These are phyloP conservation scores for Tetramorium simillimum DNA, from an alignment of 1,140 invertebrate genomes.

Conservation along the genomic window DNA sequence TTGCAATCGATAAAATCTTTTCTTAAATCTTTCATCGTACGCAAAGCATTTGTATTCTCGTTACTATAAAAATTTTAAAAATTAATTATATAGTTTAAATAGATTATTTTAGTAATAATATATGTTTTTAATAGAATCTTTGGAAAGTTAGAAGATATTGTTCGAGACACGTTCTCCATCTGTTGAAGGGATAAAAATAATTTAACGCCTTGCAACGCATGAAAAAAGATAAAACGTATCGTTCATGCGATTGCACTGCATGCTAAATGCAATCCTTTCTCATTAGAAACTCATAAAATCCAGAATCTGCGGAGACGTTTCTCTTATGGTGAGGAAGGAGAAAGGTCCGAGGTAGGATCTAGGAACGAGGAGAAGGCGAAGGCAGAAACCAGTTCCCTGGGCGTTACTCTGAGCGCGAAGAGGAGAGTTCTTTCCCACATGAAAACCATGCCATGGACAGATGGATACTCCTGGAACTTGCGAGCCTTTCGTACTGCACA, in stretches of 20 bases:
- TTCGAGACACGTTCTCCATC: background rate
- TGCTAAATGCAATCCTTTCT: conserved; percentile 73
- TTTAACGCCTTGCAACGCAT: background rate
- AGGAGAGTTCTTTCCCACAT: conserved; percentile 73
- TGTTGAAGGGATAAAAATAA: conserved; percentile 39
- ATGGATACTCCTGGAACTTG: conserved; percentile 65
- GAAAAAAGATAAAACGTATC: conserved; percentile 34
- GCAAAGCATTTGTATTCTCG: background rate
- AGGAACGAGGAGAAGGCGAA: conserved; percentile 50
- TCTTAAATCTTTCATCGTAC: background rate
- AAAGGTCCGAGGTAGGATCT: conserved; percentile 22
- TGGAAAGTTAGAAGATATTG: background rate
- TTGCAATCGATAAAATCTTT: conserved; percentile 46
- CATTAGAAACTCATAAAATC: conserved; percentile 78
- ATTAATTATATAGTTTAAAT: background rate
- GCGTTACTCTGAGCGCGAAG: conserved; percentile 68
- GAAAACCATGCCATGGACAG: conserved; percentile 64
- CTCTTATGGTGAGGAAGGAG: conserved; percentile 33
- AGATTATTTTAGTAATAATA: background rate
- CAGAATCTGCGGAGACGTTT: conserved; percentile 42
- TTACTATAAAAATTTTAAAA: background rate
- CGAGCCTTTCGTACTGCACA: conserved; percentile 63
- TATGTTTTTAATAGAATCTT: conserved; percentile 1
- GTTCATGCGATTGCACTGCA: conserved; percentile 56
- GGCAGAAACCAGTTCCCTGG: conserved; percentile 72